Conservation (phyloP, 2,797 vertebrate species). For the Eulemur mongoz region DNA sequence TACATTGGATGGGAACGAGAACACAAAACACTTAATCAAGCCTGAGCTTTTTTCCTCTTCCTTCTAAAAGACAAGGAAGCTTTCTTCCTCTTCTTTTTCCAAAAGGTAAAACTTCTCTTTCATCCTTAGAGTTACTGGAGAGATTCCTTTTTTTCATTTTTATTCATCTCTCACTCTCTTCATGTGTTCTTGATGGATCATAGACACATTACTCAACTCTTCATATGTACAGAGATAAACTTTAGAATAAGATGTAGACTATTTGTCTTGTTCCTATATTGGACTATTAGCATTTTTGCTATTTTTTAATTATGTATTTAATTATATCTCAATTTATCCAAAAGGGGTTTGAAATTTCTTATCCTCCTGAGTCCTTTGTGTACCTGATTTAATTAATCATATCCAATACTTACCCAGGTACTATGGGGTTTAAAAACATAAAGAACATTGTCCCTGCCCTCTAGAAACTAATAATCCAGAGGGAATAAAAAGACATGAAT, state of each 20-base stretch:
- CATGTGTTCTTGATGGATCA: background rate
- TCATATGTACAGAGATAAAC: background rate
- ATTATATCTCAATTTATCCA: background rate
- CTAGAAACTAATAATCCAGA: background rate
- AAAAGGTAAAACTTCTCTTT: background rate
- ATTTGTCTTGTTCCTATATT: background rate
- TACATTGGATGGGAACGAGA: background rate
- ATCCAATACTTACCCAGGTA: background rate
- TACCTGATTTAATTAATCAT: conserved; percentile 37
- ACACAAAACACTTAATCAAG: background rate
- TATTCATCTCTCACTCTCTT: background rate
- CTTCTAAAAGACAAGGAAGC: background rate
- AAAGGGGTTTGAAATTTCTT: background rate
- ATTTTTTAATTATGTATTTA: background rate
- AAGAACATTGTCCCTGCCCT: conserved; percentile 3
- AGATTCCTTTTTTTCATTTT: background rate
- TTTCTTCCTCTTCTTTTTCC: conserved; percentile 5
- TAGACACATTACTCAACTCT: background rate
- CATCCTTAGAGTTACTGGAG: background rate
- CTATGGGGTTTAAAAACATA: background rate
- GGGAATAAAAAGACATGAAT: background rate
- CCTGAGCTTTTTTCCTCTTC: background rate
- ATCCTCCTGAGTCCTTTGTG: background rate
- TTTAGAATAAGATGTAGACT: background rate
- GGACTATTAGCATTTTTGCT: background rate